Evolutionary conservation across 1,140 invertebrate genomes (phyloP), one percentile per base, ranked within the genome.

Genomic region (Philopotamus ludificatus): DNA sequence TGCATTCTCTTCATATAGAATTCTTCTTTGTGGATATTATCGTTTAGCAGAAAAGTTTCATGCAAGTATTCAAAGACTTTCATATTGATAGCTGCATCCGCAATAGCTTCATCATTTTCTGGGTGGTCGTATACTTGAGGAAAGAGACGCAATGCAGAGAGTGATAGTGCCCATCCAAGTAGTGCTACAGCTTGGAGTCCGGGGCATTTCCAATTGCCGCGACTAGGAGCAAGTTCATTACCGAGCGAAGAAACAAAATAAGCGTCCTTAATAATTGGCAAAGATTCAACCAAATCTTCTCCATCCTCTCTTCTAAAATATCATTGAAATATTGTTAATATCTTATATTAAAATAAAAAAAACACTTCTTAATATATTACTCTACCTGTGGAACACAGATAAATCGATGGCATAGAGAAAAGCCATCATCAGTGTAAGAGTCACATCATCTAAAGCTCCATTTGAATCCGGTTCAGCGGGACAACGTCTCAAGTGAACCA

Each of bases 1-100:
- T 98, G 95, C 28, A 97, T 82, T 53, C 92, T 84, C 42, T 89
- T 85, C 68, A 93, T 79, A 71, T 94, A 93, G 75, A 94, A 95
- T 68, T 91, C 90, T 77, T 92, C 92, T 63, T 84, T 81, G 68
- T 86, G 85, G 47, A 94, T 85, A 15, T 79, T 75, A 16, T 87
- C 82, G 61, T 85, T 89, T n/a, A 87, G 84, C 1, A 95, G 79
- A 47, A 95, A 77, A 18, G 88, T 81, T 42, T 87, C 84, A 10
- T 87, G 83, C 9, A 94, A 73, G 72, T 92, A 94, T 34, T 87
- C 84, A 72, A 96, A 95, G 0, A 92, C 79, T 77, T 80, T 68
- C 1, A 63, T 65, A 16, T 22, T 28, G 18, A 70, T 66, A 23
- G 68, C 68, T 1, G 55, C 44, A 34, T 70, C 68, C 7, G 68